phyloP scores from a whole-genome alignment of 2,113 vertebrate species.

The Conger conger region DNA sequence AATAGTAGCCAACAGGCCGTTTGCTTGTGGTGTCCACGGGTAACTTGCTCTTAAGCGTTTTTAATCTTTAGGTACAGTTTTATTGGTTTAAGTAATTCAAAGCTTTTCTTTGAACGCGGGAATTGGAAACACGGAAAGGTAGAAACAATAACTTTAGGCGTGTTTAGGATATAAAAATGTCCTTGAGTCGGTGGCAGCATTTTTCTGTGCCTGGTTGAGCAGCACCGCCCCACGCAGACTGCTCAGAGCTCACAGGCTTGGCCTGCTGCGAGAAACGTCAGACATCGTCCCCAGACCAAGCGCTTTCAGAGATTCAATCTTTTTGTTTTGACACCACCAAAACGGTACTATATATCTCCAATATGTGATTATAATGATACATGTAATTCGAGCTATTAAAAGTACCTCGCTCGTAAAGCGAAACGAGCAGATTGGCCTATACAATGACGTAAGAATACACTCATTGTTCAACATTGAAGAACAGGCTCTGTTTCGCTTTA shows the following conservation, averaged over 20 bases:
- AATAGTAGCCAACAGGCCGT: too few relatives aligned
- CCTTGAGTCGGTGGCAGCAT: background rate
- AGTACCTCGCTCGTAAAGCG: background rate
- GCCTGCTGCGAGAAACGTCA: slow-evolving; percentile 10
- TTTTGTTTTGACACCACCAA: background rate
- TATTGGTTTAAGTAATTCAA: background rate
- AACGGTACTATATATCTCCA: background rate
- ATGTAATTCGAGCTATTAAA: background rate
- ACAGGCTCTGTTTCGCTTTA: background rate
- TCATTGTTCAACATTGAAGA: background rate
- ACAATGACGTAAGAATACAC: background rate
- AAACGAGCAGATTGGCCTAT: background rate
- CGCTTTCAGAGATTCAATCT: background rate
- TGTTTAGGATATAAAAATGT: background rate
- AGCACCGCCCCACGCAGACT: slow-evolving; percentile 1
- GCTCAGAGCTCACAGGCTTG: background rate
- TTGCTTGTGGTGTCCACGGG: background rate
- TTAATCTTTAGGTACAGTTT: background rate
- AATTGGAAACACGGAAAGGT: background rate
- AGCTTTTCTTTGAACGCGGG: background rate
- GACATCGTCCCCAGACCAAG: background rate
- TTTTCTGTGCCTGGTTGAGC: background rate
- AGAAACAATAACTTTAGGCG: background rate
- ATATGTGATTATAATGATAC: background rate
- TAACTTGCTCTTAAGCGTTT: background rate